Conservation (phyloP, 2,113 vertebrate species). For the Cynoglossus semilaevis region DNA sequence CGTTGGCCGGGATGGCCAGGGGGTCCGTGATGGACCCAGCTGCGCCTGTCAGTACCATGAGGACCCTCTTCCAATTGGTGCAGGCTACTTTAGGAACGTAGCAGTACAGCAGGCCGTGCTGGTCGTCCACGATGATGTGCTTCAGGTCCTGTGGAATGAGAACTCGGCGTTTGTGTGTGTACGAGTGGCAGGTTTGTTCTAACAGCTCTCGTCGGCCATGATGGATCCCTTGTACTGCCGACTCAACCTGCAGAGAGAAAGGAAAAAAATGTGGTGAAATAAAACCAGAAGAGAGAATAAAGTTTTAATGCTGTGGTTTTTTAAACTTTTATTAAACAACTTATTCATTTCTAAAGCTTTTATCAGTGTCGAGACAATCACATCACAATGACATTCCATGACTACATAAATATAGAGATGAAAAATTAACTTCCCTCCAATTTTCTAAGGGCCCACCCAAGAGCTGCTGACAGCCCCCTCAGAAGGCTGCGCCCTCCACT, state of each 20-base stretch:
- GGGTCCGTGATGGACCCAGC: constrained; percentile 80
- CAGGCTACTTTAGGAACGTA: constrained; percentile 95
- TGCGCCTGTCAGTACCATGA: constrained; percentile 86
- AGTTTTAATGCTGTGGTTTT: background rate
- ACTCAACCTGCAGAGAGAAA: constrained; percentile 56
- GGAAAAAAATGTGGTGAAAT: no score
- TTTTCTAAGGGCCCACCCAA: no score
- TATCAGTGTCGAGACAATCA: no score
- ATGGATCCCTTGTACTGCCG: constrained; percentile 77
- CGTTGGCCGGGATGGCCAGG: constrained; percentile 81
- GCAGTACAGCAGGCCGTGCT: constrained; percentile 87
- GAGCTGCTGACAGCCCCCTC: no score
- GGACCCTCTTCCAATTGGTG: constrained; percentile 94
- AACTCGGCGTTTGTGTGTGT: constrained; percentile 82
- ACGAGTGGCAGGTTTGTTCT: constrained; percentile 78
- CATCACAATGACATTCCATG: no score
- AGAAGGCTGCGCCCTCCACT: no score
- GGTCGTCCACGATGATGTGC: constrained; percentile 89
- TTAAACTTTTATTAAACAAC: no score
- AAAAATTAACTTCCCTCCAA: no score
- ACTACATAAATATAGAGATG: no score
- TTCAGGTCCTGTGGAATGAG: constrained; percentile 85
- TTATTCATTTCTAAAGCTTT: no score
- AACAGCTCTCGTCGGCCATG: constrained; percentile 82
- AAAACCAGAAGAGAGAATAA: background rate